A percentile compares a stretch with the other conserved stretches of the same genome.
Conservation (phyloP, 2,888 invertebrate genomes). For the Archips crataeganus region DNA sequence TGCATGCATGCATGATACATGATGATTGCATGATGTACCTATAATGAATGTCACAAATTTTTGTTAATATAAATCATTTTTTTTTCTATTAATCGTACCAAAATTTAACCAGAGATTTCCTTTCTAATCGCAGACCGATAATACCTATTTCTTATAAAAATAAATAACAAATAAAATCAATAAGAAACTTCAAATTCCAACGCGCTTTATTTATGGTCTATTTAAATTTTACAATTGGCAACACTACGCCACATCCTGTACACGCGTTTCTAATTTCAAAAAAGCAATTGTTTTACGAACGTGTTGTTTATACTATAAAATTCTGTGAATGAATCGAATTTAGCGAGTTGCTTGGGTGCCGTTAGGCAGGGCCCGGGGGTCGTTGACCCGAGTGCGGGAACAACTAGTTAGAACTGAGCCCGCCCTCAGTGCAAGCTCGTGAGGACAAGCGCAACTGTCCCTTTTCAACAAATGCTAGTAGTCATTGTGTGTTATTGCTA, state of each 20-base stretch:
- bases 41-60: too few relatives aligned
- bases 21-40: too few relatives aligned
- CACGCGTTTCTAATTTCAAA: slow-evolving; percentile 20
- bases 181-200: not conserved
- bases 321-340: slow-evolving; percentile 41
- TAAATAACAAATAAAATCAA: not conserved
- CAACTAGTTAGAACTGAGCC: slow-evolving; percentile 34
- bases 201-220: slow-evolving; percentile 2
- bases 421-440: slow-evolving; percentile 24
- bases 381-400: slow-evolving; percentile 17
- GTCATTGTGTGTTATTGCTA: not conserved
- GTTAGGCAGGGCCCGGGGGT: slow-evolving; percentile 40
- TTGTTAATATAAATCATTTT: too few relatives aligned
- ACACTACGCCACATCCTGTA: slow-evolving; percentile 11
- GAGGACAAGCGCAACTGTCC: slow-evolving; percentile 23
- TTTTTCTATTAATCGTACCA: not conserved
- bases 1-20: too few relatives aligned
- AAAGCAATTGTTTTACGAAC: slow-evolving; percentile 30
- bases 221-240: slow-evolving; percentile 6
- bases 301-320: slow-evolving; percentile 41
- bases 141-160: not conserved
- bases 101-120: not conserved
- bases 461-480: slow-evolving; percentile 16
- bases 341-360: slow-evolving; percentile 38
- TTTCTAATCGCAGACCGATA: not conserved